These are phyloP conservation scores for Nephrotoma appendiculata DNA, from an alignment of 2,888 invertebrate genomes.

Conservation along the genomic window DNA sequence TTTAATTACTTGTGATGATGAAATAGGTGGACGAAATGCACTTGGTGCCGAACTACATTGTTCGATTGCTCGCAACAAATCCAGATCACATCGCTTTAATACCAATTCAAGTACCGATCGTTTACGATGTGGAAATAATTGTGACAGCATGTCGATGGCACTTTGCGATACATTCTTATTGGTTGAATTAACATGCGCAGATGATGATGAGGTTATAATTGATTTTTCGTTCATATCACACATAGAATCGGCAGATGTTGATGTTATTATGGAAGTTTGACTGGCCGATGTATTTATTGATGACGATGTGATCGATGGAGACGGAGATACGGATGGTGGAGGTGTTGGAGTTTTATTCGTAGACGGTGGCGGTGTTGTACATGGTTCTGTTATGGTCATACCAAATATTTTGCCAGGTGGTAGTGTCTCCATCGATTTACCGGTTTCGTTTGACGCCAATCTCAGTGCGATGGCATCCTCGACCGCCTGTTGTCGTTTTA, in stretches of 20 bases:
- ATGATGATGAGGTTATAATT: constrained; percentile 8
- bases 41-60: constrained; percentile 20
- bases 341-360: background rate
- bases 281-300: background rate
- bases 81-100: constrained; percentile 83
- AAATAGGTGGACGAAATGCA: constrained; percentile 15
- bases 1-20: constrained; percentile 12
- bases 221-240: constrained; percentile 11
- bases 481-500: constrained; percentile 92
- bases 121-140: constrained; percentile 82
- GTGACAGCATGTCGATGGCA: constrained; percentile 69
- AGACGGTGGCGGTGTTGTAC: constrained; percentile 34
- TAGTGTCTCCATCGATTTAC: constrained; percentile 52
- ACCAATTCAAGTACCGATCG: constrained; percentile 78
- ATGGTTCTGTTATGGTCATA: constrained; percentile 68
- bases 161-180: constrained; percentile 43
- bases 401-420: constrained; percentile 88
- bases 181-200: constrained; percentile 17
- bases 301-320: constrained; percentile 7
- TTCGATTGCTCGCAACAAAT: constrained; percentile 49
- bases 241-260: constrained; percentile 10
- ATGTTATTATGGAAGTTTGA: constrained; percentile 11
- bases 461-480: constrained; percentile 93
- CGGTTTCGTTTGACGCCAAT: constrained; percentile 70
- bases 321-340: constrained; percentile 9